These are phyloP conservation scores for Pandemis cinnamomeana DNA, from an alignment of 2,888 invertebrate species.

Conservation along the genomic window DNA sequence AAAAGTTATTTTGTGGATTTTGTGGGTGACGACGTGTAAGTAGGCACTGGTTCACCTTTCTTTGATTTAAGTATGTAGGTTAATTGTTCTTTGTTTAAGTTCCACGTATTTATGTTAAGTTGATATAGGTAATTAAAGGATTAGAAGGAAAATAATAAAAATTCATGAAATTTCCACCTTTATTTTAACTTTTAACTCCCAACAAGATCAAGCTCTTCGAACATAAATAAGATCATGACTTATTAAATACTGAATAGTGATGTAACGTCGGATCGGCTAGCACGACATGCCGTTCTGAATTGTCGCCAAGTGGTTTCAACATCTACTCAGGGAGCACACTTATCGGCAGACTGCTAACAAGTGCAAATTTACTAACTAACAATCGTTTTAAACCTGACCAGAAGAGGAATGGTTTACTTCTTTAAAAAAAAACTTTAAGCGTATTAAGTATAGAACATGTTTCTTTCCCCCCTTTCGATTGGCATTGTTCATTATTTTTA, in stretches of 20 bases:
- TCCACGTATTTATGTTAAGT: background rate
- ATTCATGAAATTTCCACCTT: conserved; percentile 4
- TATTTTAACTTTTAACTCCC: conserved; percentile 33
- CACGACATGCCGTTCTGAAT: background rate
- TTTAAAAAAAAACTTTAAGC: too few species aligned
- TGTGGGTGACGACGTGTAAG: too few species aligned
- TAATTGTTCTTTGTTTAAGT: background rate
- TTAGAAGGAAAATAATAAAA: conserved; percentile 18
- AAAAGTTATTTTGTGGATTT: too few species aligned
- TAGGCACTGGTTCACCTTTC: too few species aligned
- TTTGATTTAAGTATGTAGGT: too few species aligned
- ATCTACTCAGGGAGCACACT: background rate
- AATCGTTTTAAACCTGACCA: background rate
- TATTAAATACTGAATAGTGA: conserved; percentile 31
- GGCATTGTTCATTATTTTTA: too few species aligned
- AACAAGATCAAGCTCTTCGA: conserved; percentile 15
- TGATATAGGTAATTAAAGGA: background rate
- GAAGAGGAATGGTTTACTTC: background rate
- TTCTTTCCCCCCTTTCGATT: too few species aligned
- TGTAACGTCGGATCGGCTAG: conserved; percentile 4
- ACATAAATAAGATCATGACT: conserved; percentile 30
- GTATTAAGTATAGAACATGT: too few species aligned
- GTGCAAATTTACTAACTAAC: background rate
- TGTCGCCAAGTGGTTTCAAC: background rate
- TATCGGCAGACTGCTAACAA: background rate